phyloP scores from a whole-genome alignment of 2,113 vertebrate genomes.

The Salvelinus fontinalis region DNA sequence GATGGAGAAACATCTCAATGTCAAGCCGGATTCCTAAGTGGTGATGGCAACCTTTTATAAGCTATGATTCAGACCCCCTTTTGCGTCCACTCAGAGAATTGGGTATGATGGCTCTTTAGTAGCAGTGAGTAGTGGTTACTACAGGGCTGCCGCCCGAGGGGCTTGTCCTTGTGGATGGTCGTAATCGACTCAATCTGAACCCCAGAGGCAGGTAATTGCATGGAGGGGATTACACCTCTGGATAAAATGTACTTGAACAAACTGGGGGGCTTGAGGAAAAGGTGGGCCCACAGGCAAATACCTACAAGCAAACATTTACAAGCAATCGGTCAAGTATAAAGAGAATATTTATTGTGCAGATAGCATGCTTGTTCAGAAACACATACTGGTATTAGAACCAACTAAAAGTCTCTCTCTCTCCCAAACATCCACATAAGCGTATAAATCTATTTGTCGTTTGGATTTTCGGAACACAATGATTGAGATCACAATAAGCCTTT shows the following conservation, averaged over 20 bases:
- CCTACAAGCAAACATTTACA: neutral
- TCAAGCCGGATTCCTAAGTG: neutral
- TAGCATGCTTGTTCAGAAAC: neutral
- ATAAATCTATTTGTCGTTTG: no score
- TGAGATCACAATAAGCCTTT: neutral
- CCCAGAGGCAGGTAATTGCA: neutral
- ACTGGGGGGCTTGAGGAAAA: neutral
- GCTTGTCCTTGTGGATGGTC: conserved; percentile 1
- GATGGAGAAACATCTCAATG: neutral
- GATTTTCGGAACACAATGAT: no score
- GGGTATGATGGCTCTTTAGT: conserved; percentile 16
- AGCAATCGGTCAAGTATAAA: no score
- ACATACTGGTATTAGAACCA: neutral
- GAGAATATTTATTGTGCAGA: no score
- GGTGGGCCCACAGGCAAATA: neutral
- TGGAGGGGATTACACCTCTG: neutral
- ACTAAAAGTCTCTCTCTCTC: neutral
- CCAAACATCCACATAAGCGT: no score
- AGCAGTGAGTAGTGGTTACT: conserved; percentile 10
- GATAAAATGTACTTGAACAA: neutral
- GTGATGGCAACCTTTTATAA: conserved; percentile 16
- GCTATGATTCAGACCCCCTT: neutral
- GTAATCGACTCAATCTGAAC: conserved; percentile 14
- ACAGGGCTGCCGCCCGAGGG: neutral
- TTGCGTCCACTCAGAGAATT: neutral